A percentile compares a stretch with the other conserved stretches of the same genome.
phyloP scores from a whole-genome alignment of 2,113 vertebrate species.

The Ptyas mucosa region DNA sequence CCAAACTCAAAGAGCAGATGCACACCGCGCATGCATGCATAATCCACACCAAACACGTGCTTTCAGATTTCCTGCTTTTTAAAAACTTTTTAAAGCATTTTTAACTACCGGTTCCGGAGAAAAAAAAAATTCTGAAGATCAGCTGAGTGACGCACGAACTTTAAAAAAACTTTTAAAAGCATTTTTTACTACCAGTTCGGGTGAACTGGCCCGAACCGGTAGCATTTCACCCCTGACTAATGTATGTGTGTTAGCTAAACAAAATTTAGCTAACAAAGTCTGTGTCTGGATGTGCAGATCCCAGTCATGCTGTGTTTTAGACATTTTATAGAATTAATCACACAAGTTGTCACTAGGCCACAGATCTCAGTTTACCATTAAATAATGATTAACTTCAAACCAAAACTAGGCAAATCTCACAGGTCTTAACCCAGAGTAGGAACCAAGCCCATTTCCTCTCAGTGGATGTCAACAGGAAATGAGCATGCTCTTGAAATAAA shows the following conservation, averaged over 20 bases:
- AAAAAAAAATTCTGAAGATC: no score
- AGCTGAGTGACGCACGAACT: no score
- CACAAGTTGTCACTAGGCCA: not conserved
- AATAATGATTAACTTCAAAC: not conserved
- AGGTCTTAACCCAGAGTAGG: not conserved
- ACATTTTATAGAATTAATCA: not conserved
- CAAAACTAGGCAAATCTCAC: not conserved
- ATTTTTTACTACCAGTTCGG: no score
- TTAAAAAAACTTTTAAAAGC: no score
- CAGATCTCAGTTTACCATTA: not conserved
- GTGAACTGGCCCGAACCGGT: no score
- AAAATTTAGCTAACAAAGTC: not conserved
- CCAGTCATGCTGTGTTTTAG: not conserved
- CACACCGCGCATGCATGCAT: no score
- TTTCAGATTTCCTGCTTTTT: no score
- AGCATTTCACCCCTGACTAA: no score
- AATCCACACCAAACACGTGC: no score
- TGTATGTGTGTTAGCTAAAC: no score
- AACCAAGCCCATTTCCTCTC: not conserved
- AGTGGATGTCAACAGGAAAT: not conserved
- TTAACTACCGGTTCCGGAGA: no score
- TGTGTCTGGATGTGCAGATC: not conserved
- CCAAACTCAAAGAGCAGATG: not conserved
- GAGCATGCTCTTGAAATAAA: not conserved
- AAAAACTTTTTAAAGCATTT: no score